Base-by-base conservation (phyloP, 2,113 vertebrate species). In the Apeltes quadracus region DNA sequence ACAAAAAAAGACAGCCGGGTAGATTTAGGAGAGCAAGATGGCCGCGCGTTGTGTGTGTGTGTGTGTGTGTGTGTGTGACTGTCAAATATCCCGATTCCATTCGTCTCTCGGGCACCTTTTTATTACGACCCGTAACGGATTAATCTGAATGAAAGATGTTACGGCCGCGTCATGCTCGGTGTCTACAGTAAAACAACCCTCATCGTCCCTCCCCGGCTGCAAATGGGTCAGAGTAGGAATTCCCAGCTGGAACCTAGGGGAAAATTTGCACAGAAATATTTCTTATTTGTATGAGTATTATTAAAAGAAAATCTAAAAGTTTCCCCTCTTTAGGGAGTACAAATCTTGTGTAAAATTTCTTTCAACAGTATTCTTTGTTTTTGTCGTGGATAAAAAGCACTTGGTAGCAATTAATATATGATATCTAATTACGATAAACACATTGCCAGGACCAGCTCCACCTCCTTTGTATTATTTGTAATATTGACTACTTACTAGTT, bases 101-200 rank as follows among this genome's bases (percentile, higher is more conserved):
- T 59, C 27, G 55, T 43, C 73, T 77, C 71, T 41, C 32, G 20
- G 72, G 71, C 65, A 1, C 36, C 14, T 36, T 76, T 48, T 57
- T 77, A 69, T 89, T 79, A 82, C 38, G 69, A 34, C 38, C 69
- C 22, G 51, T 82, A 79, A 79, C 67, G 56, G 41, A 82, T 82
- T 53, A 36, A 67, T 71, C 66, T 61, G 64, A 86, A 86, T 78
- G 58, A 83, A 78, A 56, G 79, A 79, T 77, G 59, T 27, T 22
- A 73, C 16, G 5, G 57, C 53, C 61, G 54, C 43, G n/a, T 67
- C 41, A 18, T 18, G 46, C 62, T 55, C 22, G 20, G 43, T 41
- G 66, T 72, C 61, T 48, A 69, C 61, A n/a, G 27, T 68, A 41
- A 72, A 41, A 61, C 53, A 69, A 65, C 77, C 71, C 70, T 61